Conservation (phyloP, 2,888 invertebrate genomes). For the Thyatira batis region DNA sequence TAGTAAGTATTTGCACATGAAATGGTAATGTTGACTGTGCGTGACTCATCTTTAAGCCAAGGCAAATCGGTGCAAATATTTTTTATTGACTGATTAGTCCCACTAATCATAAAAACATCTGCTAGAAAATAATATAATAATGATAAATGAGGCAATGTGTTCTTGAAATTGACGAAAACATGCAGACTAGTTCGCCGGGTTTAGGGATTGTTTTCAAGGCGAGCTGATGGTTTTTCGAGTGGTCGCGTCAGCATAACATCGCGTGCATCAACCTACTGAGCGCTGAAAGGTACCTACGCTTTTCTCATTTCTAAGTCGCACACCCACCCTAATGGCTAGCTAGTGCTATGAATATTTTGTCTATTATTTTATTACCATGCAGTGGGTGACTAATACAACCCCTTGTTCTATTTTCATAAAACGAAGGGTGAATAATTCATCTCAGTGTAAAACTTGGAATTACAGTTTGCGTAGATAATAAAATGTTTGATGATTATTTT, state of each 20-base stretch:
- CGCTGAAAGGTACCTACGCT: slow-evolving; percentile 39
- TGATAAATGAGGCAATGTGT: slow-evolving; percentile 10
- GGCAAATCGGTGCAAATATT: not conserved
- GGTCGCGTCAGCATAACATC: slow-evolving; percentile 50
- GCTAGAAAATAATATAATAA: slow-evolving; percentile 11
- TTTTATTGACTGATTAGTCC: not conserved
- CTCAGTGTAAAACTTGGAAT: not conserved
- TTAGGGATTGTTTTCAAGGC: slow-evolving; percentile 55
- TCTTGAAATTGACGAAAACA: slow-evolving; percentile 39
- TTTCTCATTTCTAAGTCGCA: slow-evolving; percentile 54
- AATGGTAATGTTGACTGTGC: not conserved
- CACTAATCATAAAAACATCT: not conserved
- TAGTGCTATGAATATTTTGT: slow-evolving; percentile 1
- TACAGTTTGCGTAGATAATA: not conserved
- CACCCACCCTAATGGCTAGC: slow-evolving; percentile 23
- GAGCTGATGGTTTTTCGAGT: slow-evolving; percentile 32
- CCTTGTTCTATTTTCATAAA: not conserved
- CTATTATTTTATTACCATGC: not conserved
- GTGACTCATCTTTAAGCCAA: not conserved
- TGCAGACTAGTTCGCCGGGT: slow-evolving; percentile 25
- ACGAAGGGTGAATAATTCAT: not conserved
- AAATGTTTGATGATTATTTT: not conserved
- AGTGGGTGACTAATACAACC: not conserved
- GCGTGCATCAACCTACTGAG: slow-evolving; percentile 52
- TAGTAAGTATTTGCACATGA: not conserved